Percentiles rank a stretch among this genome's conserved stretches.
These are phyloP conservation scores for Zele albiditarsus DNA, from an alignment of 2,888 invertebrate genomes.

Conservation along the genomic window DNA sequence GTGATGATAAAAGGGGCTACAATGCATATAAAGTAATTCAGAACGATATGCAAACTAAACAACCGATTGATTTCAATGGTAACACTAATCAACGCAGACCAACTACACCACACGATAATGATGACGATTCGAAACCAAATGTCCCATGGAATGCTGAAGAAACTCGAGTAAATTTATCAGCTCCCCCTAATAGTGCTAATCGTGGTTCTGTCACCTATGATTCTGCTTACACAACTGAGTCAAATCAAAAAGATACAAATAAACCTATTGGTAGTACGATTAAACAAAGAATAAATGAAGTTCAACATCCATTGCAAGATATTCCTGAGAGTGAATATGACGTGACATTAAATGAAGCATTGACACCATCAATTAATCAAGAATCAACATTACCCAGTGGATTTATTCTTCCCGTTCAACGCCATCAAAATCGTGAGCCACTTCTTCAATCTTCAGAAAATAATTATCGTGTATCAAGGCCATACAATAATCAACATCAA, in stretches of 20 bases:
- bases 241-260: slow-evolving; percentile 45
- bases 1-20: slow-evolving; percentile 57
- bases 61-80: slow-evolving; percentile 11
- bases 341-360: slow-evolving; percentile 86
- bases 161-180: background rate
- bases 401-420: slow-evolving; percentile 74
- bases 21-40: slow-evolving; percentile 63
- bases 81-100: slow-evolving; percentile 11
- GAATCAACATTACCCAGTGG: slow-evolving; percentile 78
- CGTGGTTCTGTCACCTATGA: background rate
- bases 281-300: slow-evolving; percentile 67
- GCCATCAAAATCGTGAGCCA: slow-evolving; percentile 73
- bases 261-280: slow-evolving; percentile 56
- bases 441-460: slow-evolving; percentile 75
- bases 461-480: slow-evolving; percentile 70
- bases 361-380: slow-evolving; percentile 81
- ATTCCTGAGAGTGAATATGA: slow-evolving; percentile 80
- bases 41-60: slow-evolving; percentile 54
- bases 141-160: slow-evolving; percentile 47
- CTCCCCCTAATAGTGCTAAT: background rate
- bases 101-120: slow-evolving; percentile 21
- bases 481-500: slow-evolving; percentile 55
- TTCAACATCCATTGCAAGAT: slow-evolving; percentile 68
- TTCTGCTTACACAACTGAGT: slow-evolving; percentile 37
- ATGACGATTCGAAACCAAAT: slow-evolving; percentile 28